A percentile compares a stretch with the other conserved stretches of the same genome.
Conservation (phyloP, 1,140 invertebrate species). For the Rhopalosiphum maidis region DNA sequence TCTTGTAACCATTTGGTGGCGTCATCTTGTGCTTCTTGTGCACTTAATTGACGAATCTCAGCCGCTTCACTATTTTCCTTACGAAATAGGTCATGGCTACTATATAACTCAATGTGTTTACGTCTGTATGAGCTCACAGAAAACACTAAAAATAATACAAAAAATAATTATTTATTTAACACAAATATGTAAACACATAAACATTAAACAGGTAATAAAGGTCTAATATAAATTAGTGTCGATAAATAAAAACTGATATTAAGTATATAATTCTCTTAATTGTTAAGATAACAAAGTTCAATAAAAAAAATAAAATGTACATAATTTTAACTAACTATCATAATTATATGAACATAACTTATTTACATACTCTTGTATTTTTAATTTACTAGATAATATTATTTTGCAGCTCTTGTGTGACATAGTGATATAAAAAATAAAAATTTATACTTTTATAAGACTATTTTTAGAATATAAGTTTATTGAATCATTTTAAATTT, state of each 20-base stretch:
- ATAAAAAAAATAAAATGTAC: background rate
- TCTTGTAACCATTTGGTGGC: slow-evolving; percentile 78
- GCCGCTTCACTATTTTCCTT: slow-evolving; percentile 83
- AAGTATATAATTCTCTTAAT: background rate
- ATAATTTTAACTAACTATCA: too few relatives aligned
- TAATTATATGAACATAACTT: background rate
- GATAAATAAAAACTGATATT: background rate
- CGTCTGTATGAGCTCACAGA: slow-evolving; percentile 85
- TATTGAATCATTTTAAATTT: background rate
- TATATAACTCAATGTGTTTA: slow-evolving; percentile 78
- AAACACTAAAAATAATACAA: slow-evolving; percentile 72
- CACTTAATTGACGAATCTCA: slow-evolving; percentile 78
- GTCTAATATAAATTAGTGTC: background rate
- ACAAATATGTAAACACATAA: background rate
- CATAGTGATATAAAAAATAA: background rate
- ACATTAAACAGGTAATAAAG: background rate
- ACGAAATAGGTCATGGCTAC: slow-evolving; percentile 83
- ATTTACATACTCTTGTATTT: background rate
- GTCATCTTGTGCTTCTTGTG: slow-evolving; percentile 83
- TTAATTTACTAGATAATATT: background rate
- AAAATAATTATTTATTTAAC: slow-evolving; percentile 14
- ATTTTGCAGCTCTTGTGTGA: background rate
- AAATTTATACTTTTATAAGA: background rate
- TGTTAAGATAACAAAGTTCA: background rate
- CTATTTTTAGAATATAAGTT: background rate